Conservation (phyloP, 2,888 invertebrate species). For the Brachyopa scutellaris region DNA sequence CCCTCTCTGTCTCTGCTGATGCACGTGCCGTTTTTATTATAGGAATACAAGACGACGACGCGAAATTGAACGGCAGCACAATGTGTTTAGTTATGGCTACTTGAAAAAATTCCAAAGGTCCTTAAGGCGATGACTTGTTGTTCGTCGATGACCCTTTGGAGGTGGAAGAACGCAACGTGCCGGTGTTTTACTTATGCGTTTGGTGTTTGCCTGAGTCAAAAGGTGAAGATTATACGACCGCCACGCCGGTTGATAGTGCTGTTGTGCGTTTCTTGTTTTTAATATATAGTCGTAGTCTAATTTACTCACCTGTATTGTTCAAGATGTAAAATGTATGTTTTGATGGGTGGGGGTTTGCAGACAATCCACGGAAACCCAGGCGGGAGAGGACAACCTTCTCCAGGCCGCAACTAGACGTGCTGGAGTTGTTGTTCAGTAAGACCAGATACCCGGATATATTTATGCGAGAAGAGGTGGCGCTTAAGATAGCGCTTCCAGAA, state of each 20-base stretch:
- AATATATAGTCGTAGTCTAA: too few relatives aligned
- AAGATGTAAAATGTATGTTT: constrained; percentile 58
- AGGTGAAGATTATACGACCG: constrained; percentile 15
- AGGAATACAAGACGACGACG: constrained; percentile 50
- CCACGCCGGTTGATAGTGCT: neutral
- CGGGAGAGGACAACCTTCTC: constrained; percentile 98
- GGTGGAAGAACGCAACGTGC: constrained; percentile 28
- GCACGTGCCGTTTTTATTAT: constrained; percentile 71
- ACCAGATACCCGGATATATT: constrained; percentile 99
- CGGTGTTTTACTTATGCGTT: constrained; percentile 49
- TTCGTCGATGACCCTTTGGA: constrained; percentile 50
- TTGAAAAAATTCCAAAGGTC: constrained; percentile 60
- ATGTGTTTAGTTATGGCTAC: constrained; percentile 58
- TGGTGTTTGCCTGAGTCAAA: constrained; percentile 34
- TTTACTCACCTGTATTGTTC: constrained; percentile 20
- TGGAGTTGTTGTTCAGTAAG: constrained; percentile 95
- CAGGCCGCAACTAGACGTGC: constrained; percentile 94
- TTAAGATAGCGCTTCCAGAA: constrained; percentile 97
- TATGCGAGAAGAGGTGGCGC: constrained; percentile 98
- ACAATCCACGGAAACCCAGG: constrained; percentile 92
- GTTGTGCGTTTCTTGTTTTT: constrained; percentile 12
- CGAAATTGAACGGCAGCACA: constrained; percentile 30
- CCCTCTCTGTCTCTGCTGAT: constrained; percentile 41
- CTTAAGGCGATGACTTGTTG: constrained; percentile 44
- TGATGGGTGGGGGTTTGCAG: constrained; percentile 71